Percentiles rank a stretch among this genome's conserved stretches.
phyloP scores from a whole-genome alignment of 2,113 vertebrate species.

The Trogon melanurus region DNA sequence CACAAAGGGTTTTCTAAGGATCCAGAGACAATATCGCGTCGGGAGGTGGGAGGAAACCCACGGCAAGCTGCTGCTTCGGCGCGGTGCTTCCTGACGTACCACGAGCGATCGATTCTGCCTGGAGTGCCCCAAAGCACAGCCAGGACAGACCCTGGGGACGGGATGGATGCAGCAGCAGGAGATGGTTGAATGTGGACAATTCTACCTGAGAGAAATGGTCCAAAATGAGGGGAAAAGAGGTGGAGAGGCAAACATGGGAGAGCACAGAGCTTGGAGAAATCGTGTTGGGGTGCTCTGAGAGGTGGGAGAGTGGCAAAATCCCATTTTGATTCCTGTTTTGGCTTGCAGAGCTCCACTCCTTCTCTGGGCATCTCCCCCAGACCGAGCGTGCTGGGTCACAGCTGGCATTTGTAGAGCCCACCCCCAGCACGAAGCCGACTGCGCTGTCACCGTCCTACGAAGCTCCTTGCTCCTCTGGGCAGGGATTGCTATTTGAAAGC shows the following conservation, averaged over 20 bases:
- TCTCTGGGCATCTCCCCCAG: background rate
- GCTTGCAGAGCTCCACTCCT: background rate
- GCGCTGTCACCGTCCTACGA: no score
- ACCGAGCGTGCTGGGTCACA: no score
- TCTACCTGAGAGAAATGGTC: accelerated
- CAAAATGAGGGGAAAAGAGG: background rate
- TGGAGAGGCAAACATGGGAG: background rate
- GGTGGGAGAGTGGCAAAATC: background rate
- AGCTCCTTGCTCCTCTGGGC: background rate
- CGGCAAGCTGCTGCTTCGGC: accelerated
- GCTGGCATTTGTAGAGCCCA: accelerated
- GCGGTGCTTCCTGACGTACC: accelerated
- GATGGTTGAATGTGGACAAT: background rate
- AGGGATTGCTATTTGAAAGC: background rate
- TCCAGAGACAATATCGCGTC: accelerated
- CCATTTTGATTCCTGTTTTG: background rate
- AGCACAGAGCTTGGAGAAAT: background rate
- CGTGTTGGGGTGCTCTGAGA: accelerated
- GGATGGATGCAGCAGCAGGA: background rate
- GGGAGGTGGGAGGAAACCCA: background rate
- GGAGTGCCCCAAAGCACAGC: accelerated
- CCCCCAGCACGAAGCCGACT: background rate
- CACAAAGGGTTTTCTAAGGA: background rate
- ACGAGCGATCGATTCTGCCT: background rate
- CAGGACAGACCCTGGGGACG: accelerated